phyloP scores from a whole-genome alignment of 2,888 invertebrate genomes.

The Idaea dimidiata region DNA sequence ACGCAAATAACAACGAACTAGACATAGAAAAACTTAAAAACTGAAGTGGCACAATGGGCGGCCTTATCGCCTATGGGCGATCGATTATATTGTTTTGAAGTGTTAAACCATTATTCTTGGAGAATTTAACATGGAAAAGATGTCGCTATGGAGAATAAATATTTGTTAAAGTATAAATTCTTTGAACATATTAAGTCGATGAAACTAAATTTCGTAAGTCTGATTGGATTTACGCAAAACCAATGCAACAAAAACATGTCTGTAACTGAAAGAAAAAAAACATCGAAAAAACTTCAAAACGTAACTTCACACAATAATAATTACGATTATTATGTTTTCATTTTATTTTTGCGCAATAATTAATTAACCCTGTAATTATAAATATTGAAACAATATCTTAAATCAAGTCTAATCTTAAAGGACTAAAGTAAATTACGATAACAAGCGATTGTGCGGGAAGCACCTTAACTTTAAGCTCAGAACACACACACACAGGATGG shows the following conservation, averaged over 20 bases:
- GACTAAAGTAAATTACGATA: slow-evolving; percentile 31
- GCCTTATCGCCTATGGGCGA: too few relatives aligned
- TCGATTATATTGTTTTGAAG: too few relatives aligned
- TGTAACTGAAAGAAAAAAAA: slow-evolving; percentile 6
- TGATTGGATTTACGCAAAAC: too few relatives aligned
- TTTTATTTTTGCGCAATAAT: slow-evolving; percentile 26
- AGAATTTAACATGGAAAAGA: slow-evolving; percentile 1
- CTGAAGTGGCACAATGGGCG: too few relatives aligned
- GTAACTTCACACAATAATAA: slow-evolving; percentile 21
- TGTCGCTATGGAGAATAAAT: too few relatives aligned
- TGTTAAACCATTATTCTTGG: too few relatives aligned
- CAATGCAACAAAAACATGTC: neutral
- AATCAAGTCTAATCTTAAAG: slow-evolving; percentile 38
- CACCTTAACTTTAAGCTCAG: slow-evolving; percentile 37
- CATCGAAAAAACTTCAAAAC: slow-evolving; percentile 22
- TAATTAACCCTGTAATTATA: slow-evolving; percentile 48
- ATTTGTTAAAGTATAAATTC: too few relatives aligned
- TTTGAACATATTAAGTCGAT: too few relatives aligned
- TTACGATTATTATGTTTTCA: slow-evolving; percentile 11
- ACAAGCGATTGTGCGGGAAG: slow-evolving; percentile 38
- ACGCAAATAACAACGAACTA: too few relatives aligned
- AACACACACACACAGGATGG: too few relatives aligned
- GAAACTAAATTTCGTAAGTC: too few relatives aligned
- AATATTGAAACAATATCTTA: slow-evolving; percentile 26
- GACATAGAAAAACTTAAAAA: too few relatives aligned